Conservation (phyloP, 2,113 vertebrate genomes). For the Caloenas nicobarica region DNA sequence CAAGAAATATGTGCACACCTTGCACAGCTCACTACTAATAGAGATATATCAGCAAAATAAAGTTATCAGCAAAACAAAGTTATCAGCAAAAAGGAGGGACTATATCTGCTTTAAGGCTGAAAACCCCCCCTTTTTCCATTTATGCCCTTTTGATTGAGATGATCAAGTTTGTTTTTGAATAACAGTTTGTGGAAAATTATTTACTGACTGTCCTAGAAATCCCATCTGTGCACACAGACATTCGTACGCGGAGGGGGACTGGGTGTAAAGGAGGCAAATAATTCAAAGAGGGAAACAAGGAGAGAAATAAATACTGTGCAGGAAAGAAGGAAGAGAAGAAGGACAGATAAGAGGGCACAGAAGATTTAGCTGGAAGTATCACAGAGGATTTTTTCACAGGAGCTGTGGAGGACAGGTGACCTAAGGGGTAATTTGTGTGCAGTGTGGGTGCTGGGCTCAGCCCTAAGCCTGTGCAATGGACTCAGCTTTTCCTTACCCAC, state of each 20-base stretch:
- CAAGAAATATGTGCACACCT: background rate
- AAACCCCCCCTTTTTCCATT: background rate
- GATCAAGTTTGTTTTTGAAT: constrained; percentile 9
- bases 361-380: background rate
- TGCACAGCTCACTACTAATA: background rate
- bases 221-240: constrained; percentile 17
- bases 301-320: background rate
- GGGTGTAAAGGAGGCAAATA: background rate
- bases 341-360: background rate
- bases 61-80: background rate
- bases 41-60: background rate
- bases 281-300: background rate
- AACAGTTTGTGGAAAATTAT: background rate
- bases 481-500: background rate
- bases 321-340: background rate
- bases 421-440: background rate
- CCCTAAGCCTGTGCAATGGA: background rate
- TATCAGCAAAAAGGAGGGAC: background rate
- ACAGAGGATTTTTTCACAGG: background rate
- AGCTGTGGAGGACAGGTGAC: background rate
- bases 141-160: background rate
- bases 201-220: constrained; percentile 33
- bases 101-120: background rate
- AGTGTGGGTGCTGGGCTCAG: background rate
- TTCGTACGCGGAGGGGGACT: background rate